phyloP scores from a whole-genome alignment of 2,113 vertebrate genomes.

The Anas platyrhynchos region DNA sequence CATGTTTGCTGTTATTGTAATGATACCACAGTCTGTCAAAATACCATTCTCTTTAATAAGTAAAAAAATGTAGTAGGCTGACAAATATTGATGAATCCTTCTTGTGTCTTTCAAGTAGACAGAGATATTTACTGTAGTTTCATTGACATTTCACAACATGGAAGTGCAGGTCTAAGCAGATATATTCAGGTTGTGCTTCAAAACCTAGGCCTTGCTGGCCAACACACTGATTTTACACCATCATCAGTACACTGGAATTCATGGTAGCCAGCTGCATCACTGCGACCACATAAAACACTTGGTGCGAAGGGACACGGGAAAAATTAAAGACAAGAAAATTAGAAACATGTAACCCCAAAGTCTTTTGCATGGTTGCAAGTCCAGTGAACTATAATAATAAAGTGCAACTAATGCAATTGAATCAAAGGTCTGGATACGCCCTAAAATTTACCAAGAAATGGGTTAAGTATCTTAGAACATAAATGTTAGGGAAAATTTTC shows the following conservation, averaged over 20 bases:
- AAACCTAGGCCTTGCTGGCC: not conserved
- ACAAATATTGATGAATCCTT: not conserved
- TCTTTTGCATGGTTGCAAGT: not conserved
- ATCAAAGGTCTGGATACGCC: not conserved
- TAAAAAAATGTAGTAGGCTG: not conserved
- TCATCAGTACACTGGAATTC: not conserved
- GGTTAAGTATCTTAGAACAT: not conserved
- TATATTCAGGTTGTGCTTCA: not conserved
- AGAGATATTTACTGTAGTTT: not conserved
- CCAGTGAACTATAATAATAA: not conserved
- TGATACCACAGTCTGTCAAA: slow-evolving; percentile 4
- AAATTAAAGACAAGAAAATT: not conserved
- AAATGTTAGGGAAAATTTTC: not conserved
- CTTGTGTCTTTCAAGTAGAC: not conserved
- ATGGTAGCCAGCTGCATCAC: not conserved
- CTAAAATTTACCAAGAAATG: not conserved
- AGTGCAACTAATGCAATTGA: not conserved
- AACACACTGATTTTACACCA: rapidly evolving
- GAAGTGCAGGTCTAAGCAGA: not conserved
- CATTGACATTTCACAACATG: not conserved
- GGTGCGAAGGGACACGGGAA: not conserved
- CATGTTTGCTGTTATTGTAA: not conserved
- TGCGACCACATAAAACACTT: not conserved
- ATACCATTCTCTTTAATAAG: not conserved
- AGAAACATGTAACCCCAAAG: not conserved